phyloP scores from a whole-genome alignment of 2,888 invertebrate species.

The Plagodis pulveraria region DNA sequence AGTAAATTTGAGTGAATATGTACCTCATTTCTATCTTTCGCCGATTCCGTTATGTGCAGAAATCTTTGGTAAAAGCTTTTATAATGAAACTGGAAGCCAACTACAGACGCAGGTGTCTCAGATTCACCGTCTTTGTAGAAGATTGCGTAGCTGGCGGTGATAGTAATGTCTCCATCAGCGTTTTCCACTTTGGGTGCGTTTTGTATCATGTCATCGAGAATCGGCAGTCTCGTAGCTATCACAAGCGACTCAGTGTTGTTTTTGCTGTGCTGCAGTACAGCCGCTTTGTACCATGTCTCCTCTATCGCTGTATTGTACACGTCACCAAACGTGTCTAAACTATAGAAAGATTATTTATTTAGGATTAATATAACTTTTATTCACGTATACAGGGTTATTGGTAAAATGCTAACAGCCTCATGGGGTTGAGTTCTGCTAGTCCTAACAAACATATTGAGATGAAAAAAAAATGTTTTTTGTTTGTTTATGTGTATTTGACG shows the following conservation, averaged over 20 bases:
- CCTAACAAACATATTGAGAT: too few species aligned
- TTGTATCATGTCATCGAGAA: conserved; percentile 66
- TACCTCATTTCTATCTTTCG: conserved; percentile 26
- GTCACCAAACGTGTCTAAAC: conserved; percentile 88
- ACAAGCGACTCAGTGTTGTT: conserved; percentile 91
- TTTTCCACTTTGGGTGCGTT: conserved; percentile 63
- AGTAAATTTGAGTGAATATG: too few species aligned
- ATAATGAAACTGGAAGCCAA: conserved; percentile 94
- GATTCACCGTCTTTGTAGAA: conserved; percentile 91
- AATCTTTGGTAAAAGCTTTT: conserved; percentile 88
- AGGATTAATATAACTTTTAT: background rate
- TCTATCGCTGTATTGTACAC: conserved; percentile 91
- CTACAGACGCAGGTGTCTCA: conserved; percentile 94
- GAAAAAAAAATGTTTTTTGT: too few species aligned
- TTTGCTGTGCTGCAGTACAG: conserved; percentile 91
- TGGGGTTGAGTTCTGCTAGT: too few species aligned
- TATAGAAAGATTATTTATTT: conserved; percentile 50
- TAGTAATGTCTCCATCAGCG: conserved; percentile 83
- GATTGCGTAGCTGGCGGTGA: conserved; percentile 93
- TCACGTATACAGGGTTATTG: too few species aligned
- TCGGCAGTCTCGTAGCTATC: conserved; percentile 89
- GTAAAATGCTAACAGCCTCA: too few species aligned
- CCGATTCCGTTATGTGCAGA: conserved; percentile 83
- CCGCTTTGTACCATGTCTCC: conserved; percentile 96
- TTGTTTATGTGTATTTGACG: too few species aligned